phyloP scores from a whole-genome alignment of 2,888 invertebrate species.

The Acleris cristana region DNA sequence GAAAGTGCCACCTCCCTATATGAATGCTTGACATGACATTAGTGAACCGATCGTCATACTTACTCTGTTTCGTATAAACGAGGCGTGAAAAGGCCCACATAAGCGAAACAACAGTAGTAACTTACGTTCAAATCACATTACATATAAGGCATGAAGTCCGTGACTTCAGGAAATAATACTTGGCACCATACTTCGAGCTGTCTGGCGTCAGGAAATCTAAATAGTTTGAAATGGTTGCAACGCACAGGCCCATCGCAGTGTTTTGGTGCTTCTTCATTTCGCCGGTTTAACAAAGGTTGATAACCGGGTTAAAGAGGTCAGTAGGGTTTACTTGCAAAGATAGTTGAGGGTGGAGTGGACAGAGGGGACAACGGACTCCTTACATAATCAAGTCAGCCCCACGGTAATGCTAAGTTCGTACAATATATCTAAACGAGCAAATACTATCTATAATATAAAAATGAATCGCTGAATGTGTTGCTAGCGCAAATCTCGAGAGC shows the following conservation, averaged over 20 bases:
- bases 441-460: too few species aligned
- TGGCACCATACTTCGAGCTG: constrained; percentile 25
- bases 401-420: too few species aligned
- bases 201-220: constrained; percentile 12
- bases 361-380: constrained; percentile 4
- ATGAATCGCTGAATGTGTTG: too few species aligned
- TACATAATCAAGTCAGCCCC: neutral
- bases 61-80: too few species aligned
- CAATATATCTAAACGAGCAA: too few species aligned
- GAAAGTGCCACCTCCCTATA: too few species aligned
- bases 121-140: neutral
- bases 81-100: too few species aligned
- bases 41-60: too few species aligned
- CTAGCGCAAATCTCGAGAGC: too few species aligned
- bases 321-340: constrained; percentile 24
- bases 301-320: constrained; percentile 32
- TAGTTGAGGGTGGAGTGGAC: neutral
- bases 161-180: constrained; percentile 24
- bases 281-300: constrained; percentile 23
- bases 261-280: constrained; percentile 9
- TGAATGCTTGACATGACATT: too few species aligned
- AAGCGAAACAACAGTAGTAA: too few species aligned
- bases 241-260: neutral
- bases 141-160: neutral
- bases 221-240: neutral